Percentiles rank a stretch among this genome's conserved stretches.
These are phyloP conservation scores for Agrochola litura DNA, from an alignment of 2,888 invertebrate species.

Conservation along the genomic window DNA sequence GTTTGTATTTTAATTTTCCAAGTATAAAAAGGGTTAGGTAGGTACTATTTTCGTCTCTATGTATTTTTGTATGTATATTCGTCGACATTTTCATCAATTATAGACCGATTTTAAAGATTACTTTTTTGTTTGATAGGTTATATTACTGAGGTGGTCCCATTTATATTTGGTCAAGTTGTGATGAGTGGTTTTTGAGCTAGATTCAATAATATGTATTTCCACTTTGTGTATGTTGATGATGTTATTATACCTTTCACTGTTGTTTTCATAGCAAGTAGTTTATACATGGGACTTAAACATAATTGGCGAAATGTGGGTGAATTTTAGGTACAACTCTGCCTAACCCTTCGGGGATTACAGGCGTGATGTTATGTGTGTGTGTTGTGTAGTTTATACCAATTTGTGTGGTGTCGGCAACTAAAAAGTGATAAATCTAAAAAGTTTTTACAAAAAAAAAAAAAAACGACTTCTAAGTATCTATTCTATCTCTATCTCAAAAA, in stretches of 20 bases:
- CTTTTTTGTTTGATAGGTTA: background rate
- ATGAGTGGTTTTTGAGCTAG: too few species aligned
- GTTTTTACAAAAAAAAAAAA: background rate
- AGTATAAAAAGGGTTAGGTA: too few species aligned
- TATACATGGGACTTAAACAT: too few species aligned
- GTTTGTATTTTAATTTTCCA: background rate
- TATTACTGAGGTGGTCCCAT: too few species aligned
- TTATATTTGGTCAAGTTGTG: too few species aligned
- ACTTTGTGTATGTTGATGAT: background rate
- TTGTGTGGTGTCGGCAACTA: background rate
- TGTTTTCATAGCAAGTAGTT: background rate
- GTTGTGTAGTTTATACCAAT: background rate
- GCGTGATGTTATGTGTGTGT: too few species aligned
- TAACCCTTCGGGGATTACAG: too few species aligned
- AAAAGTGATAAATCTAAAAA: background rate
- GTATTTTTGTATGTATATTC: background rate
- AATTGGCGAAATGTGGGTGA: too few species aligned
- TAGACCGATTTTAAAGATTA: background rate
- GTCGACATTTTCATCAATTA: background rate
- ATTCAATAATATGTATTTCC: background rate
- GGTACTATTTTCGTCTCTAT: background rate
- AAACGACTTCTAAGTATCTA: too few species aligned
- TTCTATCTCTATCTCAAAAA: too few species aligned
- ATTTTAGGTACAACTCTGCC: too few species aligned
- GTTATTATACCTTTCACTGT: background rate